phyloP scores from a whole-genome alignment of 2,797 vertebrate species.

The Megalops cyprinoides region DNA sequence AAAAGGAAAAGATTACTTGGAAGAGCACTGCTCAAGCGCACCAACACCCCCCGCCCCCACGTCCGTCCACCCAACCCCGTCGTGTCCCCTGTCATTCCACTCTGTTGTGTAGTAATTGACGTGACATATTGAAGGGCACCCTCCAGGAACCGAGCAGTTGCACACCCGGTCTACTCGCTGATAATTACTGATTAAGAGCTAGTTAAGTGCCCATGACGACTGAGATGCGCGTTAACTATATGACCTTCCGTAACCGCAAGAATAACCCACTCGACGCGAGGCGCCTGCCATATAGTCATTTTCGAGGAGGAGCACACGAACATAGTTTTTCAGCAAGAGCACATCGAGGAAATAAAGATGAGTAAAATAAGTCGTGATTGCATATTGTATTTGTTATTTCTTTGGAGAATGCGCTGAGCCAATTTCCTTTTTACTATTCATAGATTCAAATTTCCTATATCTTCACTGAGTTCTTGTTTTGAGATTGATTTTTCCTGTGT shows the following conservation, averaged over 20 bases:
- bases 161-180: slow-evolving; percentile 76
- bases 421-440: neutral
- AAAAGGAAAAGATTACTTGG: no score
- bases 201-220: slow-evolving; percentile 89
- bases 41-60: no score
- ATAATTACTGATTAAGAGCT: slow-evolving; percentile 95
- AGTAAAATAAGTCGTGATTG: slow-evolving; percentile 41
- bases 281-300: no score
- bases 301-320: no score
- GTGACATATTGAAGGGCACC: slow-evolving; percentile 72
- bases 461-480: neutral
- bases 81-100: slow-evolving; percentile 55
- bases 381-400: slow-evolving; percentile 39
- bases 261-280: slow-evolving; percentile 37
- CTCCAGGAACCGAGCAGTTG: slow-evolving; percentile 61
- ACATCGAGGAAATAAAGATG: slow-evolving; percentile 48
- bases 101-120: slow-evolving; percentile 77
- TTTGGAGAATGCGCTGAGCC: slow-evolving; percentile 13
- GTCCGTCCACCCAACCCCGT: slow-evolving; percentile 27
- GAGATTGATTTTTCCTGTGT: neutral
- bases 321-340: no score
- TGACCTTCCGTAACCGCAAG: slow-evolving; percentile 76
- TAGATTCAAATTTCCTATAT: slow-evolving; percentile 11
- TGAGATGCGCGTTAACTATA: slow-evolving; percentile 87
- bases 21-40: no score